Evolutionary conservation across 2,113 vertebrate genomes (phyloP).

Genomic region (Pionites leucogaster): DNA sequence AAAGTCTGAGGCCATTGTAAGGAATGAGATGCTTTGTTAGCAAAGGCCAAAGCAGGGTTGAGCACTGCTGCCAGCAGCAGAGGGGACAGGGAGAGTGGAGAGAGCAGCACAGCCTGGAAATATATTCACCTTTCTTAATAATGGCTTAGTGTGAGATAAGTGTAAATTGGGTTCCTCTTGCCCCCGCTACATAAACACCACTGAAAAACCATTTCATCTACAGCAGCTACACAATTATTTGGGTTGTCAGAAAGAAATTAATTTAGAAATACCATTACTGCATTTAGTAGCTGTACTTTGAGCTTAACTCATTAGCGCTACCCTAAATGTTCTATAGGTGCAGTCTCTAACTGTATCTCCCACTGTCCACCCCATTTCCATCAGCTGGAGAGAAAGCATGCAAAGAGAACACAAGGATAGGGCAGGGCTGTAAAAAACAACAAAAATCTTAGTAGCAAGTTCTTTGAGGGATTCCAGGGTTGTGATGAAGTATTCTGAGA

Average conservation of each 20-base stretch:
- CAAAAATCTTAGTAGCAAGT: not conserved
- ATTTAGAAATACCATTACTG: not conserved
- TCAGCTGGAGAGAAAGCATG: not conserved
- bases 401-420: not conserved
- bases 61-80: not conserved
- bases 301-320: not conserved
- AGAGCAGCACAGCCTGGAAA: not conserved
- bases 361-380: not conserved
- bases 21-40: not conserved
- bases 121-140: not conserved
- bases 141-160: not conserved
- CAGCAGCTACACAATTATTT: not conserved
- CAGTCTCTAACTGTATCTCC: not conserved
- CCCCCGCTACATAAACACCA: rapidly evolving
- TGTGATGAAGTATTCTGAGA: not conserved
- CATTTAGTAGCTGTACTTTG: not conserved
- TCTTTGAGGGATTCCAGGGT: not conserved
- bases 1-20: not conserved
- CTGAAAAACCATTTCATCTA: not conserved
- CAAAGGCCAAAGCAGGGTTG: not conserved
- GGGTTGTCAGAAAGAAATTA: not conserved
- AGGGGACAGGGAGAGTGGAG: not conserved
- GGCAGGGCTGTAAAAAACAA: not conserved
- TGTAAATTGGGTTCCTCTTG: not conserved
- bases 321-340: not conserved